Percentiles rank a stretch among this genome's conserved stretches.
Evolutionary conservation across 2,113 vertebrate species (phyloP).

Genomic region (Sylvia atricapilla): DNA sequence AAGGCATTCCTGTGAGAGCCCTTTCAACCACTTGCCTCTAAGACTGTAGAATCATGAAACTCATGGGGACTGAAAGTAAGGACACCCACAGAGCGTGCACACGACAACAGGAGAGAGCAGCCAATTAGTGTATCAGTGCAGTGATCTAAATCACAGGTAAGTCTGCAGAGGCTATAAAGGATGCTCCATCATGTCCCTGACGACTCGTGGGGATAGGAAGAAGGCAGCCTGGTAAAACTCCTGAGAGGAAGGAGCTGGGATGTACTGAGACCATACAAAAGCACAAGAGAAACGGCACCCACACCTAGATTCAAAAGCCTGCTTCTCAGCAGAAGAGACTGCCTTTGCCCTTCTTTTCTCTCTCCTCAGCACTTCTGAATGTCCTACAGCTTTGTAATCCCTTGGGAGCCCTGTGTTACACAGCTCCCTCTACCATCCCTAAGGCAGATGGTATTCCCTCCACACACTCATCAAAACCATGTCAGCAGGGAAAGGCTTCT

Average conservation of each 20-base stretch:
- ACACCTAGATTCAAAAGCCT: not conserved
- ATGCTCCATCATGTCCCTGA: not conserved
- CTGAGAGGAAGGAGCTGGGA: not conserved
- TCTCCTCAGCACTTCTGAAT: not conserved
- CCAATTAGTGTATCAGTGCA: not conserved
- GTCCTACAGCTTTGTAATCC: not conserved
- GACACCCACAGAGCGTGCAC: not conserved
- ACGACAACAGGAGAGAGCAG: not conserved
- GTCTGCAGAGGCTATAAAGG: not conserved
- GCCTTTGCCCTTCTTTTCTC: not conserved
- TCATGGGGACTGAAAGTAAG: not conserved
- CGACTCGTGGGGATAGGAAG: not conserved
- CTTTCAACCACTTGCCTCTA: not conserved
- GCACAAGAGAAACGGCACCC: not conserved
- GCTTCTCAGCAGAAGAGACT: not conserved
- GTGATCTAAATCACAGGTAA: not conserved
- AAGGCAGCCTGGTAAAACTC: not conserved
- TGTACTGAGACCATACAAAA: not conserved
- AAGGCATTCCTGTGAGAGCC: not conserved
- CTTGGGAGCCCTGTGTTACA: not conserved
- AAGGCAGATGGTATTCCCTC: not conserved
- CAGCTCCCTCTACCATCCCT: not conserved
- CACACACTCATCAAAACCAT: not conserved
- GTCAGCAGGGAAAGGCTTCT: conserved; percentile 29
- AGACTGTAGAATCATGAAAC: not conserved